Evolutionary conservation across 2,113 vertebrate genomes (phyloP), one percentile per base, ranked within the genome.

Genomic region (Etia nguti): DNA sequence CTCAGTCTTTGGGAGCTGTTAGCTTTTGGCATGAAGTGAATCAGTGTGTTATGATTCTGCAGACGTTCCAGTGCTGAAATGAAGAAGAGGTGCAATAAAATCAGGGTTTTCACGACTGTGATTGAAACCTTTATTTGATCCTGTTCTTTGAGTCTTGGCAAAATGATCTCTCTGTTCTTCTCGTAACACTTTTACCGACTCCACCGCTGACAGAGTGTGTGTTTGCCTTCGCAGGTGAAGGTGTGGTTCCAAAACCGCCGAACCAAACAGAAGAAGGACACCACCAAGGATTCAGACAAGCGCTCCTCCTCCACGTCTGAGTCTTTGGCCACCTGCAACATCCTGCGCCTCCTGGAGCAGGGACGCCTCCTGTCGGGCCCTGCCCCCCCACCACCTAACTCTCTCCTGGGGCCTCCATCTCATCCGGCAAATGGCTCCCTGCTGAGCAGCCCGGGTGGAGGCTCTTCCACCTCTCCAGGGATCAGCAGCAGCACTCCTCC

Each of bases 211-310:
- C 3, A 15, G 36, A 26, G 2, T 43, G 11, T 50, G 12, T 57
- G 60, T 75, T 15, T 84, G 82, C 62, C 6, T 65, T 79, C 57
- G 8, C 96, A 99, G 98, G 98, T 99, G 34, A 99, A 99, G 89
- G 98, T 98, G 55, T 99, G 98, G 98, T 99, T 99, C 95, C 98
- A 99, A 94, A 99, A 99, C 92, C 97, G 98, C 3, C 97, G 98
- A 84, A 99, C 98, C 90, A 99, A 99, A 90, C 98, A 99, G 97
- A 99, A 99, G 95, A 99, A 99, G 91, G 98, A 99, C 95, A 98
- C 98, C 95, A 98, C 97, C 94, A 97, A 97, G 93, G 98, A 99
- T 93, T 96, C 97, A 3, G 98, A 99, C 94, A 98, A 98, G 86
- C 97, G 95, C 24, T 94, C 96, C 2, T 94, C 96, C 3, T 87